Conservation (phyloP, 2,888 invertebrate species). For the Troides helena region DNA sequence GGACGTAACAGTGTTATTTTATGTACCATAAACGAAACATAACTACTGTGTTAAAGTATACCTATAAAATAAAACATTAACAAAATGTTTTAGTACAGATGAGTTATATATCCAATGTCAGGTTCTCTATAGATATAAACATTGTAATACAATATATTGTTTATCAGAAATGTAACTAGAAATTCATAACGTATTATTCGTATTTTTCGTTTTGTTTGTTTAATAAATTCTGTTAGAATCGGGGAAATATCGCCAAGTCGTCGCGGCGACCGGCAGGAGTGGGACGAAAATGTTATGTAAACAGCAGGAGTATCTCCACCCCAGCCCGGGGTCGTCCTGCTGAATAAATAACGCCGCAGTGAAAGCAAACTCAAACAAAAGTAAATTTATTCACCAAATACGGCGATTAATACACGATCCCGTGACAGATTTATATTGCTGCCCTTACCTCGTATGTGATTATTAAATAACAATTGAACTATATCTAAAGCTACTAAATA, state of each 20-base stretch:
- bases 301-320: slow-evolving; percentile 61
- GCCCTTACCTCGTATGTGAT: slow-evolving; percentile 29
- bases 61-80: neutral
- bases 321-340: slow-evolving; percentile 68
- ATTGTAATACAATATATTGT: neutral
- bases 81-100: neutral
- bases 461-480: slow-evolving; percentile 1
- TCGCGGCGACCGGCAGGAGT: slow-evolving; percentile 51
- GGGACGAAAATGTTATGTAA: slow-evolving; percentile 73
- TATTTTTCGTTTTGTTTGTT: slow-evolving; percentile 39
- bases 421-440: slow-evolving; percentile 67
- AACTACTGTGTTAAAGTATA: neutral
- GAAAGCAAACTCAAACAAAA: slow-evolving; percentile 77
- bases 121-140: neutral
- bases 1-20: neutral
- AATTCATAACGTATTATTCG: slow-evolving; percentile 35
- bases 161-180: slow-evolving; percentile 3
- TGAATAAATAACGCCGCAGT: slow-evolving; percentile 73
- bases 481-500: too few species aligned
- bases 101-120: neutral
- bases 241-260: slow-evolving; percentile 60
- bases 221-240: slow-evolving; percentile 62
- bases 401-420: slow-evolving; percentile 76
- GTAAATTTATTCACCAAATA: slow-evolving; percentile 79
- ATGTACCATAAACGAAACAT: neutral